Evolutionary conservation across 2,113 vertebrate species (phyloP).

Genomic region (Festucalex cinctus): DNA sequence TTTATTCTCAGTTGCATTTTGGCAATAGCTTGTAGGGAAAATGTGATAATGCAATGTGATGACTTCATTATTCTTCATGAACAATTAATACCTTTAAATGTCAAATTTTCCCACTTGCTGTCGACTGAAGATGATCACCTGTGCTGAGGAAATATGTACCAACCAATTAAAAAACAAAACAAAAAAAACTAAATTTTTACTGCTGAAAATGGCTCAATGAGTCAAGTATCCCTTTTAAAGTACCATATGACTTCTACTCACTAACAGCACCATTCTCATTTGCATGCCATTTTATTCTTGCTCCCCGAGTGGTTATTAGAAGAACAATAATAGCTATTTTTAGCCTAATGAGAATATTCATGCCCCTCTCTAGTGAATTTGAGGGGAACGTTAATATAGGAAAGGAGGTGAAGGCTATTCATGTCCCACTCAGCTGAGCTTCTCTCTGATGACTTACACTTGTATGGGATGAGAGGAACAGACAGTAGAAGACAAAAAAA

Average conservation of each 20-base stretch:
- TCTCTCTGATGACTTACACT: constrained; percentile 17
- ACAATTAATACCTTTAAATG: too few species aligned
- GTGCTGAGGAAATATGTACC: too few species aligned
- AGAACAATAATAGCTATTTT: constrained; percentile 47
- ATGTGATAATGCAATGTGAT: too few species aligned
- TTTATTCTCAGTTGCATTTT: too few species aligned
- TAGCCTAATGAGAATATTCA: constrained; percentile 38
- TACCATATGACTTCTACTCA: not conserved
- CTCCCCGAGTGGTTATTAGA: constrained; percentile 35
- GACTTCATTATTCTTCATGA: too few species aligned
- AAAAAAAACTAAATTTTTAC: too few species aligned
- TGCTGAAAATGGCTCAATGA: too few species aligned
- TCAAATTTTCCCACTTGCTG: too few species aligned
- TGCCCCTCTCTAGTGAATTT: constrained; percentile 37
- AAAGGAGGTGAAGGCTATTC: constrained; percentile 40
- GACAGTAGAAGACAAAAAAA: constrained; percentile 21
- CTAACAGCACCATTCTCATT: not conserved
- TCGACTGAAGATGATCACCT: too few species aligned
- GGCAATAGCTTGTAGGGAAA: too few species aligned
- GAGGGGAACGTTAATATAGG: constrained; percentile 43
- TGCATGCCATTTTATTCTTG: constrained; percentile 4
- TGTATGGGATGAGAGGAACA: constrained; percentile 11
- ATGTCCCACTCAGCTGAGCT: constrained; percentile 26
- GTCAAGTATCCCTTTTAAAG: not conserved
- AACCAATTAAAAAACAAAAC: too few species aligned